These are phyloP conservation scores for Ovibos moschatus DNA, from an alignment of 2,113 vertebrate species.

Conservation along the genomic window DNA sequence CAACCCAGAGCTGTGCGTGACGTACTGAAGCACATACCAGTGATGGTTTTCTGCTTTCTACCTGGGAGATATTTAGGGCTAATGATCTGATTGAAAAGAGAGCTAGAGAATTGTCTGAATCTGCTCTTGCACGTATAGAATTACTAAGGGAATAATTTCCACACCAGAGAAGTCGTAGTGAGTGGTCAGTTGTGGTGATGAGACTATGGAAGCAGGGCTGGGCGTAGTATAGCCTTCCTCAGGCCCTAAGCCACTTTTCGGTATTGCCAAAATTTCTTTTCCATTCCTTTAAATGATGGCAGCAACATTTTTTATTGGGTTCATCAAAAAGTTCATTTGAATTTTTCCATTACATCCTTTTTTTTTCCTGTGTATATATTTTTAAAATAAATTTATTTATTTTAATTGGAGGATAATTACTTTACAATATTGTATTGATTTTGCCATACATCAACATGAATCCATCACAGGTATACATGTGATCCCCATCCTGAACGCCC, in stretches of 20 bases:
- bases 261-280: not conserved
- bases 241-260: not conserved
- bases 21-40: not conserved
- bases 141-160: not conserved
- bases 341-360: not conserved
- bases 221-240: rapidly evolving
- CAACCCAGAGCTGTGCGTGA: not conserved
- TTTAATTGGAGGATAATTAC: too few species aligned
- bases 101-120: not conserved
- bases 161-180: not conserved
- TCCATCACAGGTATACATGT: too few species aligned
- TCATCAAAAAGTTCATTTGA: not conserved
- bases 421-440: too few species aligned
- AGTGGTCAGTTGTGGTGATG: not conserved
- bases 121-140: not conserved
- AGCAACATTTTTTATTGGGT: not conserved
- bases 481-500: too few species aligned
- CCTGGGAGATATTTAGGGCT: not conserved
- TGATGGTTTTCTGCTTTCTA: not conserved
- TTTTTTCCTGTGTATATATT: too few species aligned
- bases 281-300: not conserved
- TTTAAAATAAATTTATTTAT: too few species aligned
- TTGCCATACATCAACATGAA: too few species aligned
- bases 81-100: not conserved
- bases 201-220: not conserved